Base-by-base conservation (phyloP, 1,140 invertebrate species). In the Aphis craccivora region DNA sequence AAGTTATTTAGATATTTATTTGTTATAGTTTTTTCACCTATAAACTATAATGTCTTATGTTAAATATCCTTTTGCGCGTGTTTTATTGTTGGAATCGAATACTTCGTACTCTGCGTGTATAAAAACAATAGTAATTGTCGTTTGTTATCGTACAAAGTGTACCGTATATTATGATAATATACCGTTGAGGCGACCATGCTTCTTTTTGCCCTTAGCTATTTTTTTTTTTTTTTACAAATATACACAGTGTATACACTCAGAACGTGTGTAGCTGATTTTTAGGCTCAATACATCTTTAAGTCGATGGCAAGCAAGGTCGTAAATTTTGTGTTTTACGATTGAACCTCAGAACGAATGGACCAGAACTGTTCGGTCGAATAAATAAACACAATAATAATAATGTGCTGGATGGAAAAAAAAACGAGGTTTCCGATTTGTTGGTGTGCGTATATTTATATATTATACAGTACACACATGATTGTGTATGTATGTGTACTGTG, bases 361-460 rank as follows among this genome's bases (percentile, higher is more conserved):
- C 91, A 92, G 76, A 92, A 92, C 91, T 37, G 30, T 92, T 81
- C 45, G 91, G 91, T 83, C 91, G 91, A 92, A 92, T 92, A 84
- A 92, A 92, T 92, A 92, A 92, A 92, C 91, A 92, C 60, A 76
- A 76, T 83, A 92, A 92, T 92, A 89, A 55, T 53, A 53, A 53
- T 37, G 35, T 35, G 11, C 22, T 3, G 35, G 35, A 35, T 48
- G 23, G 53, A 83, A 81, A 83, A 35, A 83, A 67, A 76, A 25
- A 45, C 25, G 40, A 83, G 35, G 18, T 92, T 92, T 25, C 22
- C 30, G 90, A 91, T 91, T 91, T 48, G 91, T 37, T 83, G 83
- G 60, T 43, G 40, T 9, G 60, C 30, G 60, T 60, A 25, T 76
- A 76, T 76, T n/a, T 76, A 6, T 60, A 30, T 60, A 30, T 8